A percentile compares a stretch with the other conserved stretches of the same genome.
These are phyloP conservation scores for Chrysomallon squamiferum DNA, from an alignment of 1,140 invertebrate genomes.

Conservation along the genomic window DNA sequence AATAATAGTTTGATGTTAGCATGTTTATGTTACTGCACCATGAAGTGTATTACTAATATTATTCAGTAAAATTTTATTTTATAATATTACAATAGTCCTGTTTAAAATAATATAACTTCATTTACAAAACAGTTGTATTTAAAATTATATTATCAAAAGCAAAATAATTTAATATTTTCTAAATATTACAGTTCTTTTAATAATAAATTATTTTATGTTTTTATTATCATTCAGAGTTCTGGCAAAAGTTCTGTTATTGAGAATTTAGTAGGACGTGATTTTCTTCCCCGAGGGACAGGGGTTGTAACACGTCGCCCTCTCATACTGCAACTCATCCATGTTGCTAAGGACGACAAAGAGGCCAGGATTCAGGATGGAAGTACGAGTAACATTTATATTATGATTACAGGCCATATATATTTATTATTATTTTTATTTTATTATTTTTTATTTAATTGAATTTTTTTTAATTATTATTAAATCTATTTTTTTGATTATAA, in stretches of 20 bases:
- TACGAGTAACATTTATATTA: conserved; percentile 57
- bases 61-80: no score
- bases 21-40: no score
- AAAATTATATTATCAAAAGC: no score
- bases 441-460: not conserved
- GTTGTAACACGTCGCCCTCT: conserved; percentile 96
- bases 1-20: no score
- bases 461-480: conserved; percentile 8
- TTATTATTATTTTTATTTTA: not conserved
- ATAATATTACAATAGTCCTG: no score
- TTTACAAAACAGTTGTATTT: no score
- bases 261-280: conserved; percentile 96
- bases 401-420: not conserved
- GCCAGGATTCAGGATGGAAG: conserved; percentile 83
- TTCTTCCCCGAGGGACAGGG: conserved; percentile 94
- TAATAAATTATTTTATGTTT: no score
- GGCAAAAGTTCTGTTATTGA: conserved; percentile 99
- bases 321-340: conserved; percentile 91
- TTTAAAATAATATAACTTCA: no score
- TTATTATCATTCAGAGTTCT: conserved; percentile 78
- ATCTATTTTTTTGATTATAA: no score
- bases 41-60: no score
- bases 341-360: conserved; percentile 85
- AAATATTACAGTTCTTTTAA: no score
- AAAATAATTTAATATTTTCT: no score